Evolutionary conservation across 2,797 vertebrate genomes (phyloP).

Genomic region (Molothrus ater): DNA sequence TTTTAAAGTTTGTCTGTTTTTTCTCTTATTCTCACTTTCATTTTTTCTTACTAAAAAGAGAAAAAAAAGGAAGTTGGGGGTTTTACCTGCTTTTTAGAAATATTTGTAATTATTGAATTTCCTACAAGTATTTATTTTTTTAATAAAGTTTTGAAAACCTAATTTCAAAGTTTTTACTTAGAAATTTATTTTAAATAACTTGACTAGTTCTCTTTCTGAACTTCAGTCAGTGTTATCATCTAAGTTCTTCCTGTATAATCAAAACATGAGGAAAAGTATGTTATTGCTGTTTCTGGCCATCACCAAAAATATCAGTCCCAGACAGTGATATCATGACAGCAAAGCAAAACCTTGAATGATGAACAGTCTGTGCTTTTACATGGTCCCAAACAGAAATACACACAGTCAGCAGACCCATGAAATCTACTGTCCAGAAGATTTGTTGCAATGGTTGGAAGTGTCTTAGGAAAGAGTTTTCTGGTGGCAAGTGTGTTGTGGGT

Average conservation of each 20-base stretch:
- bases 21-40: neutral
- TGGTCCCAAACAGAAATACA: neutral
- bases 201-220: neutral
- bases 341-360: neutral
- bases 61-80: neutral
- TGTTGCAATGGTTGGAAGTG: neutral
- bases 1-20: neutral
- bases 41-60: neutral
- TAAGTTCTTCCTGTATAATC: neutral
- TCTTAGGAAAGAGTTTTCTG: neutral
- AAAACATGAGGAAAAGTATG: neutral
- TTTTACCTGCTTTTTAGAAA: neutral
- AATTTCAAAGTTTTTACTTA: neutral
- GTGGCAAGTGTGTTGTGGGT: neutral
- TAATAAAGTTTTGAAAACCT: neutral
- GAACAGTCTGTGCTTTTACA: neutral
- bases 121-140: neutral
- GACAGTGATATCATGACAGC: neutral
- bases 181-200: neutral
- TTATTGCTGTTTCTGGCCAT: slow-evolving; percentile 20
- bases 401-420: neutral
- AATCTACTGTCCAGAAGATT: neutral
- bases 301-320: neutral
- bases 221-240: neutral
- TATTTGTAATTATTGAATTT: neutral